phyloP scores from a whole-genome alignment of 2,113 vertebrate species.

The Drymodes brunneopygia region DNA sequence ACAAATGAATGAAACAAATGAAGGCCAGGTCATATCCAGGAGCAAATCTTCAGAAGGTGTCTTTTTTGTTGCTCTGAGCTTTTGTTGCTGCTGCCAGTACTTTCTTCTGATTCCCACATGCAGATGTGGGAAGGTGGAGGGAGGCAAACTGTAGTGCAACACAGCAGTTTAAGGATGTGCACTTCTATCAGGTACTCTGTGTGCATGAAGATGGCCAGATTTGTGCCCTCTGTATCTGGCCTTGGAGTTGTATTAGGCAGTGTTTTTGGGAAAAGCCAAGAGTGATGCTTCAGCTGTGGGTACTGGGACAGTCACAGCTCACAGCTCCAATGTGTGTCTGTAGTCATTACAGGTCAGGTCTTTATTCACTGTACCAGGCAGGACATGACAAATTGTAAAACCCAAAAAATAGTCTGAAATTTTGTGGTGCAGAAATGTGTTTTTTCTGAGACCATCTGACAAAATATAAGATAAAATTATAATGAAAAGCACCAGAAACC shows the following conservation, averaged over 20 bases:
- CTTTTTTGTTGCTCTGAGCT: neutral
- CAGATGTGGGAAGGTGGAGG: neutral
- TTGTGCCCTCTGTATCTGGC: neutral
- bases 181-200: neutral
- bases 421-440: neutral
- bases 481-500: neutral
- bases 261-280: neutral
- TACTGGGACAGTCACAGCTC: neutral
- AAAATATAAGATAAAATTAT: neutral
- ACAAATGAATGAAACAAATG: neutral
- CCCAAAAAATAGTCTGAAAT: neutral
- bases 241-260: neutral
- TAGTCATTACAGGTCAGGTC: neutral
- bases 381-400: neutral
- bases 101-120: neutral
- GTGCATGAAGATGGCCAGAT: neutral
- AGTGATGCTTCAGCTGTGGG: neutral
- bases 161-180: neutral
- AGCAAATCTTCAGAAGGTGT: neutral
- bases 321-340: neutral
- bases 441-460: neutral
- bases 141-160: neutral
- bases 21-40: neutral
- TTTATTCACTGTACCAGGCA: neutral
- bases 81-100: neutral